Base-by-base conservation (phyloP, 1,140 invertebrate species). In the Monochamus saltuarius region DNA sequence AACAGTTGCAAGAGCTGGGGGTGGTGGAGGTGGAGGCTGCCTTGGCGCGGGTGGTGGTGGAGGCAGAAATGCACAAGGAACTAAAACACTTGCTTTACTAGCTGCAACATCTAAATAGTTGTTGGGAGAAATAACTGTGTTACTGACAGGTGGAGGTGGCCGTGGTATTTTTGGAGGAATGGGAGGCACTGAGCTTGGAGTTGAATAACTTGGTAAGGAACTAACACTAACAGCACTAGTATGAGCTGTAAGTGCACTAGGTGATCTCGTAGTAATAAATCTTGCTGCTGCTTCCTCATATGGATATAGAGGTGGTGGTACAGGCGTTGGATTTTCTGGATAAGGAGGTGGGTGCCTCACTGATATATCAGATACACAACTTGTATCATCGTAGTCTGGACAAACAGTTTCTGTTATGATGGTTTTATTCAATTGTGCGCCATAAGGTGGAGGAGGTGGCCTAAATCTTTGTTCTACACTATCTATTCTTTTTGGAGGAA, bases 91-190 rank as follows among this genome's bases (percentile, higher is more conserved):
- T 1, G 81, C 80, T 59, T 85, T 77, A 39, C 83, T 83, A 4
- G 85, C 84, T 55, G 84, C 81, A 4, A 88, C 84, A 67, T 88
- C 87, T 53, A 88, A 67, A 61, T 87, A 88, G 72, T 87, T 88
- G 67, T 86, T 87, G 16, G 83, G 82, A 0, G 83, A 80, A 0
- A 87, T 84, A 1, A 87, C 80, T 0, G 68, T 76, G 0, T 77
- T 79, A 81, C 75, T 39, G 39, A 34, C 8, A 75, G 4, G 76
- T 73, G 19, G 81, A 71, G 2, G 77, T 75, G 14, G 79, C 72
- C 34, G 78, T 73, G 11, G 79, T 73, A 40, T 76, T 77, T 16
- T 82, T 69, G 36, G 81, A 75, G 36, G 82, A 73, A 71, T 85
- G 78, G 82, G 84, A 80, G 71, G 84, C 77, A 62, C 81, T 73